Conservation (phyloP, 37 sponge, comb jelly and placozoan species). For the Axinella damicornis region DNA sequence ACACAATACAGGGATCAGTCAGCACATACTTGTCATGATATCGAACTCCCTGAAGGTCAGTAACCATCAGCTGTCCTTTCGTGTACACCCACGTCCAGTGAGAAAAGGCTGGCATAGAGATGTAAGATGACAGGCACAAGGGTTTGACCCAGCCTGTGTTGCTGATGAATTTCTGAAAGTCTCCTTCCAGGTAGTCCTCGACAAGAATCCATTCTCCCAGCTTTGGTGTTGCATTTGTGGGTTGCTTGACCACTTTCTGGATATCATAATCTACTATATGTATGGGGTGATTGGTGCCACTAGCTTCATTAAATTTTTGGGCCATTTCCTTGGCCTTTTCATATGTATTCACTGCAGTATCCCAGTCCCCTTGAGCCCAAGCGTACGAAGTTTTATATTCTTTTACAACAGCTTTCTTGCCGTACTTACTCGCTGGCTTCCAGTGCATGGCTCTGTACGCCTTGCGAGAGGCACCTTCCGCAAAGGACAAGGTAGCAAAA, state of each 20-base stretch:
- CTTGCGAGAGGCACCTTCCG: neutral
- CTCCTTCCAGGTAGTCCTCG: conserved; percentile 14
- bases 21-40: conserved; percentile 9
- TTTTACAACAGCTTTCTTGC: conserved; percentile 19
- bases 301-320: neutral
- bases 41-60: conserved; percentile 20
- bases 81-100: conserved; percentile 33
- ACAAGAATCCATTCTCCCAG: conserved; percentile 14
- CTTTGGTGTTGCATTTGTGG: conserved; percentile 6
- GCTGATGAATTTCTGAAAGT: conserved; percentile 7
- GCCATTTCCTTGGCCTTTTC: conserved; percentile 19
- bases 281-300: conserved; percentile 2
- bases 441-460: conserved; percentile 6
- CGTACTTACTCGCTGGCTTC: neutral
- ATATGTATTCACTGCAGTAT: neutral
- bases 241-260: neutral
- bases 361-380: conserved; percentile 35
- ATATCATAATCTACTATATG: conserved; percentile 3
- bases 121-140: neutral
- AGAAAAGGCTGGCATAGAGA: conserved; percentile 14
- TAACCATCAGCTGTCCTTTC: conserved; percentile 10
- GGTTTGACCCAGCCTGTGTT: conserved; percentile 19
- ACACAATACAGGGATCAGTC: conserved; percentile 15
- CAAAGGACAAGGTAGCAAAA: neutral
- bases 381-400: conserved; percentile 1